Evolutionary conservation across 1,140 invertebrate genomes (phyloP).

Genomic region (Philopotamus ludificatus): DNA sequence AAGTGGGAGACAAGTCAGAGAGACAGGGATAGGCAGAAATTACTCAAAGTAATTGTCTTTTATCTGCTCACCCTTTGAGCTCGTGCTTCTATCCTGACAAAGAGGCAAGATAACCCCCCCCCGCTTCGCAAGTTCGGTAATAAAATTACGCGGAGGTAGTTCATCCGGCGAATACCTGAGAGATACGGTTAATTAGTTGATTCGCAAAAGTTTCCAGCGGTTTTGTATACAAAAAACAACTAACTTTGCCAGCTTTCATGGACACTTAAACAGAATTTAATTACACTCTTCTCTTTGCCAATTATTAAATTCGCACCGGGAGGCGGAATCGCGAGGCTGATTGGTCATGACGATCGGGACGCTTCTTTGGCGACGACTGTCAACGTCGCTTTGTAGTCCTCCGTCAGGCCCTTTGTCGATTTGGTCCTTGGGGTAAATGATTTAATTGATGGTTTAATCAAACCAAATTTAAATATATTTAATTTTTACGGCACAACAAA

Average conservation of each 20-base stretch:
- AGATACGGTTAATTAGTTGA: constrained; percentile 28
- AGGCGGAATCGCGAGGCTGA: background rate
- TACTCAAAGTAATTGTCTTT: constrained; percentile 7
- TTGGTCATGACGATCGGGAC: background rate
- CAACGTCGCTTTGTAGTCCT: no score
- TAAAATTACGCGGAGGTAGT: constrained; percentile 23
- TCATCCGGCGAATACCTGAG: constrained; percentile 21
- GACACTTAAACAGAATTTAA: constrained; percentile 25
- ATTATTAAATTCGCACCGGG: background rate
- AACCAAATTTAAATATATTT: no score
- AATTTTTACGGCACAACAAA: no score
- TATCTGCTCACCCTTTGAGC: background rate
- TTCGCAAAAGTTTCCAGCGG: constrained; percentile 15
- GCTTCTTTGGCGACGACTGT: no score
- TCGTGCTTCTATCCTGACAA: background rate
- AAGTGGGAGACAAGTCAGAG: background rate
- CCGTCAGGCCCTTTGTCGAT: no score
- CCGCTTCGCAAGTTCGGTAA: constrained; percentile 12
- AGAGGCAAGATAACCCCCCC: constrained; percentile 6
- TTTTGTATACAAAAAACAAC: constrained; percentile 28
- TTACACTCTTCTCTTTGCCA: constrained; percentile 3
- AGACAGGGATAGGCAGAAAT: background rate
- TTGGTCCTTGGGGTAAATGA: no score
- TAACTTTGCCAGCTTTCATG: constrained; percentile 22
- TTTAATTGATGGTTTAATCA: no score